Evolutionary conservation across 2,113 vertebrate genomes (phyloP), one percentile per base, ranked within the genome.

Genomic region (Lophotis ruficrista): DNA sequence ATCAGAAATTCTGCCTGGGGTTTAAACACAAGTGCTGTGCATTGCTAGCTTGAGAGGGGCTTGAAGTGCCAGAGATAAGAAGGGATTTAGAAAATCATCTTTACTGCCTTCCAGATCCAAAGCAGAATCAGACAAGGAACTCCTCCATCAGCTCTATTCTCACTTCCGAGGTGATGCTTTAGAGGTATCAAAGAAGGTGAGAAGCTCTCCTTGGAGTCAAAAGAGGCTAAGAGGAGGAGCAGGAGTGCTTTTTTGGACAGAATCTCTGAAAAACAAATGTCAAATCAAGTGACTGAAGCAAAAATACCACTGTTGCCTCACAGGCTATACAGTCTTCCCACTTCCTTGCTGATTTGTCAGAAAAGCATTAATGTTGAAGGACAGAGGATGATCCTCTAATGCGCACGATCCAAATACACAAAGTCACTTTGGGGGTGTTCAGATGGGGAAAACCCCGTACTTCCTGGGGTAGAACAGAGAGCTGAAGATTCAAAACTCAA

Each of bases 271-370:
- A 95, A 86, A 64, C 33, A 95, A 92, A 94, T 87, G 80, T 92
- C 94, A 96, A 76, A 89, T 91, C 72, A 94, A 89, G 57, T 91
- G 94, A 82, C 77, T 93, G 86, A 94, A 94, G 94, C 90, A 96
- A 92, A 97, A 97, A 95, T 87, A 93, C 72, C 88, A 94, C 38
- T 76, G 35, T 10, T 93, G 77, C 86, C 88, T 93, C 93, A 84
- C 56, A 92, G 94, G 88, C 86, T 84, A 31, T 7, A 61, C 14
- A 38, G 6, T 61, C 76, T 76, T 86, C 48, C 45, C 10, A 17
- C 45, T 78, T 93, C 45, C 60, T 90, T 81, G 56, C 56, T 37
- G 51, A 91, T 76, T 76, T 89, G 38, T 79, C 77, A 93, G 65
- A 87, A 92, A 64, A 87, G 25, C 35, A 84, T 71, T 78, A 64